Evolutionary conservation across 1,140 invertebrate genomes (phyloP), one percentile per base, ranked within the genome.

Genomic region (Cotesia glomerata): DNA sequence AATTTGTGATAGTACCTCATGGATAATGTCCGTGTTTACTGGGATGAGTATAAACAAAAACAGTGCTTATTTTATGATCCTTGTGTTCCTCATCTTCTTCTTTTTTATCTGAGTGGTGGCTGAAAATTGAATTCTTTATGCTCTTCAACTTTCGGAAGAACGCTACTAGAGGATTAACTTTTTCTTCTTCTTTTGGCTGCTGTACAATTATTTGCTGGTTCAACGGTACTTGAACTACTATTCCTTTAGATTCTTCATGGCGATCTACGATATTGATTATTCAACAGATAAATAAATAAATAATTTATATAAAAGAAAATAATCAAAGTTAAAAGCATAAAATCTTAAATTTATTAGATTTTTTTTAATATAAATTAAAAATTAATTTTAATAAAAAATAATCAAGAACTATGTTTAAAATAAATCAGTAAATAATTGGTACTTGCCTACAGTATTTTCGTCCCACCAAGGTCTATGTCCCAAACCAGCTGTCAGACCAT

Each of bases 171-270:
- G 81, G 74, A 32, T 74, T 69, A 3, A 56, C 75, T 32, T 69
- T 65, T 9, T 81, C 75, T 7, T 72, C 69, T 69, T 80, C 77
- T 32, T 76, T 66, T 36, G 78, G 80, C 18, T 79, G 63, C 39
- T 85, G 80, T 26, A 83, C 16, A 32, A 83, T 74, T 32, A 83
- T 81, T 73, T 82, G 79, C 61, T 83, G 83, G 34, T 81, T 77
- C 8, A 82, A 71, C 5, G 83, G 83, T 26, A 81, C 76, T 72
- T 82, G 82, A 7, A 84, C 74, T 3, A 78, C 66, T 52, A 79
- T 70, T 26, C 76, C 73, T 67, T 36, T 70, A 18, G 52, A 45
- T 51, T 67, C 65, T 49, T 45, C 63, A 58, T 32, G 34, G 36
- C 18, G 34, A 36, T 71, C 39, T 71, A 11, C 5, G 11, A 14